These are phyloP conservation scores for Liodrosophila aerea DNA, from an alignment of 2,888 invertebrate genomes.

Conservation along the genomic window DNA sequence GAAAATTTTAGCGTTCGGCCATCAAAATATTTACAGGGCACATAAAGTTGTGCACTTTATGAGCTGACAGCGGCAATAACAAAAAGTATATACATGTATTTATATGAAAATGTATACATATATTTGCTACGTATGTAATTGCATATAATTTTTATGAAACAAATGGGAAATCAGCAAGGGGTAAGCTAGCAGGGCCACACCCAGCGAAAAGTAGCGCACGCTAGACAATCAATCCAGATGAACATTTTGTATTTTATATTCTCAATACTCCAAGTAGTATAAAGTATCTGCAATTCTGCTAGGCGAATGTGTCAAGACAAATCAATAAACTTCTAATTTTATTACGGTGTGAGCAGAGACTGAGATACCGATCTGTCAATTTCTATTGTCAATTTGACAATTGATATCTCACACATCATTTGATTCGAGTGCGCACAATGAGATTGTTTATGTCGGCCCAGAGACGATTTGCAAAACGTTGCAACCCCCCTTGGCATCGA, in stretches of 20 bases:
- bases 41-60: conserved; percentile 67
- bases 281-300: conserved; percentile 12
- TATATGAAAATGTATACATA: background rate
- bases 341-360: conserved; percentile 58
- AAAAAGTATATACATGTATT: conserved; percentile 10
- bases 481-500: conserved; percentile 5
- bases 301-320: conserved; percentile 79
- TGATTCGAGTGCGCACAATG: conserved; percentile 77
- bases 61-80: conserved; percentile 28
- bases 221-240: conserved; percentile 47
- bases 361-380: conserved; percentile 69
- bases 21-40: conserved; percentile 73
- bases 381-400: conserved; percentile 79
- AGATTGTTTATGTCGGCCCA: conserved; percentile 78
- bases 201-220: conserved; percentile 54
- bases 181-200: conserved; percentile 58
- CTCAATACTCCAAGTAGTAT: background rate
- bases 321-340: conserved; percentile 81
- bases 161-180: conserved; percentile 62
- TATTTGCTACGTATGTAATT: conserved; percentile 52
- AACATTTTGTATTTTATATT: conserved; percentile 9
- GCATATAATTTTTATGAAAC: conserved; percentile 73
- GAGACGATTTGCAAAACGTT: conserved; percentile 31
- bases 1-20: conserved; percentile 43
- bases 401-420: conserved; percentile 79